Evolutionary conservation across 2,113 vertebrate genomes (phyloP), one percentile per base, ranked within the genome.

Genomic region (Oryzias melastigma): DNA sequence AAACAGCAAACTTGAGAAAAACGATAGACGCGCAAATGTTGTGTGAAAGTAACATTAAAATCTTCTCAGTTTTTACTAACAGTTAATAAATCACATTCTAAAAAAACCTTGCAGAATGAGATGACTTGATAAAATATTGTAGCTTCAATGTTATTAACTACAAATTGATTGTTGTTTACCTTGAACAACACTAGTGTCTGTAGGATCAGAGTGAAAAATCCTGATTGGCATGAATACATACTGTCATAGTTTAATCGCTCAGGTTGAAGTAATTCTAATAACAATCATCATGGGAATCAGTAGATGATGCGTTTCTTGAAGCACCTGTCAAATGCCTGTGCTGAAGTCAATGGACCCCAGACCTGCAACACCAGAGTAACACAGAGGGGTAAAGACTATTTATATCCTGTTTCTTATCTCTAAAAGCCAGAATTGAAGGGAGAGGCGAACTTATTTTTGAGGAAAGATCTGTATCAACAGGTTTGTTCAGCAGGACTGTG

Each of bases 381-480:
- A 13, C 14, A 27, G 17, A 22, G 48, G 7, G 4, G 14, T 18
- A 16, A 22, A 57, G 53, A 44, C 44, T 47, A 58, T 54, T 56
- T 65, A 55, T 73, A 52, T 52, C 13, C 48, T 51, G 10, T 66
- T 56, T n/a, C 79, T 82, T 82, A 84, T 84, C 83, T 56, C 20
- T 3, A 0, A 44, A 61, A 62, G 49, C 47, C 81, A 77, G 71
- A 78, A 61, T 66, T 46, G 52, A 40, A 74, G 15, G 52, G 43
- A 74, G 17, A 59, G 46, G 55, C 54, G 45, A 58, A 47, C 46
- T 47, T 62, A 65, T 77, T 67, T 63, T 73, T 45, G 41, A 61
- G 61, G 61, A 25, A 74, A 78, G 80, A 88, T 76, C 15, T 1
- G 58, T 81, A 83, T 84, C 80, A 77, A 69, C 67, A 77, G 67